Evolutionary conservation across 23 tunicate genomes (phyloP).

Genomic region (Trididemnum miniatum): DNA sequence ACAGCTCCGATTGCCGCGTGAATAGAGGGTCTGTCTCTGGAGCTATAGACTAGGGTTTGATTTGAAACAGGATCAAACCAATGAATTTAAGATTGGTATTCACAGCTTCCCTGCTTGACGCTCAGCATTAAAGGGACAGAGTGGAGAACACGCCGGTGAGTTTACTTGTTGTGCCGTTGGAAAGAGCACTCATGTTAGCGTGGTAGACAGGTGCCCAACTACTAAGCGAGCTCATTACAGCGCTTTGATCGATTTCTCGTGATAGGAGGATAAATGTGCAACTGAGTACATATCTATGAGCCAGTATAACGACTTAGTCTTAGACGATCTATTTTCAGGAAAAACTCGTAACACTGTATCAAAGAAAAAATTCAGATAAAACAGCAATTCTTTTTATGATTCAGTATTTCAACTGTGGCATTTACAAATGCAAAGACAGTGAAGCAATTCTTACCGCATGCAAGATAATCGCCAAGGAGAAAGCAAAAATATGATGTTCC

Average conservation of each 20-base stretch:
- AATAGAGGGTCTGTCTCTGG: background rate
- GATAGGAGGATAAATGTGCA: no score
- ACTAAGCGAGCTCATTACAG: no score
- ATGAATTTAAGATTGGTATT: background rate
- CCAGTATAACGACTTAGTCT: background rate
- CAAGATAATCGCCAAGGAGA: constrained; percentile 44
- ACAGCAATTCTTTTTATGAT: no score
- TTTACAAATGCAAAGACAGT: no score
- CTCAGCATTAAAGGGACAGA: background rate
- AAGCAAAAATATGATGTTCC: constrained; percentile 42
- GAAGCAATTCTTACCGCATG: constrained; percentile 44
- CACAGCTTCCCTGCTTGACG: background rate
- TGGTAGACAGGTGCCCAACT: no score
- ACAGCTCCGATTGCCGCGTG: no score
- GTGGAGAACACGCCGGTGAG: background rate
- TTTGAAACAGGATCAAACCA: background rate
- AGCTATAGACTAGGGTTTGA: background rate
- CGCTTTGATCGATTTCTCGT: no score
- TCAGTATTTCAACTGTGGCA: no score
- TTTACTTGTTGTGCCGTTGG: no score
- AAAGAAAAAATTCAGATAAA: background rate
- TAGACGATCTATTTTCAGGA: background rate
- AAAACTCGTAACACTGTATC: background rate
- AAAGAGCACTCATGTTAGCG: no score
- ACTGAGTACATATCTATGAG: no score